Conservation (phyloP, 2,797 vertebrate species). For the Sphaeramia orbicularis region DNA sequence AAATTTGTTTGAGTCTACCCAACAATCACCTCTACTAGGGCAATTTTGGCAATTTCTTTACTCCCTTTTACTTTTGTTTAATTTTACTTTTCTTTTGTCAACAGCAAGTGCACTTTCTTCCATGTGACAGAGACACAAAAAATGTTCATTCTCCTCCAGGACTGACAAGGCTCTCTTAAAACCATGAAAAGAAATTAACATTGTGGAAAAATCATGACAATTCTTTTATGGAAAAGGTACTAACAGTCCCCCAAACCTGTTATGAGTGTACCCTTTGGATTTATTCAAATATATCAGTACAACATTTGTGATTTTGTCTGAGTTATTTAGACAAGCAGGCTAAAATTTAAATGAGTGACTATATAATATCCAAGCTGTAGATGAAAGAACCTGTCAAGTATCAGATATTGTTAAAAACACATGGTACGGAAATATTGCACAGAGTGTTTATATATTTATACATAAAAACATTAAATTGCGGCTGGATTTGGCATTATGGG, state of each 20-base stretch:
- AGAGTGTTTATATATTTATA: conserved; percentile 18
- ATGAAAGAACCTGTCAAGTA: conserved; percentile 52
- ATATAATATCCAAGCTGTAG: conserved; percentile 46
- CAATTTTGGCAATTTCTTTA: conserved; percentile 57
- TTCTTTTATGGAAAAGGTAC: conserved; percentile 2
- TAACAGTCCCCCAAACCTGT: conserved; percentile 20
- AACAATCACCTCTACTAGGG: conserved; percentile 55
- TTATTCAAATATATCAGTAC: conserved; percentile 41
- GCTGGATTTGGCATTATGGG: conserved; percentile 28
- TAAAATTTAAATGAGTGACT: conserved; percentile 72
- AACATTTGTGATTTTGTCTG: conserved; percentile 45
- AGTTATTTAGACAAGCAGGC: conserved; percentile 61
- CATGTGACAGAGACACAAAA: conserved; percentile 76
- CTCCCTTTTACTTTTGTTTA: conserved; percentile 66
- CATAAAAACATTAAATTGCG: conserved; percentile 33
- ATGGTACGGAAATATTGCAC: conserved; percentile 20
- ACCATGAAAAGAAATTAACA: conserved; percentile 2
- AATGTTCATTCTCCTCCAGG: conserved; percentile 71
- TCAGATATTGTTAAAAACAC: conserved; percentile 36
- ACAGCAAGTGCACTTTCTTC: conserved; percentile 82
- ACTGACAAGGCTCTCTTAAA: conserved; percentile 80
- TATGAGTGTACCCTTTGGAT: conserved; percentile 24
- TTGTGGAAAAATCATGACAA: too few relatives aligned
- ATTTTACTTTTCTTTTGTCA: conserved; percentile 77
- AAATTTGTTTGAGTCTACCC: conserved; percentile 49